Evolutionary conservation across 2,888 invertebrate species (phyloP).

Genomic region (Melinaea marsaeus): DNA sequence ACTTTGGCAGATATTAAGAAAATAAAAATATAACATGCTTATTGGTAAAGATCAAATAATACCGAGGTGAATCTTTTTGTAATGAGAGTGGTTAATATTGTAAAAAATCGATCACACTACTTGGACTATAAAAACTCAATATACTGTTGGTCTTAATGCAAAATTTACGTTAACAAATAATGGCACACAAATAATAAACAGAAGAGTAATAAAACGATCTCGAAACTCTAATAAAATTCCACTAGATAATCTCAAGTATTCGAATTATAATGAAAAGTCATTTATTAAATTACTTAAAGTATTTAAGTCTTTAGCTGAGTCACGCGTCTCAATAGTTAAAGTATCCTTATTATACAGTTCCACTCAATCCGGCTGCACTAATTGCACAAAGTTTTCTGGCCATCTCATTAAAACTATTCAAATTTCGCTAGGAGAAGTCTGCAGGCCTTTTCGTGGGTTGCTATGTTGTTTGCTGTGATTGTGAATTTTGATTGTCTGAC

Average conservation of each 20-base stretch:
- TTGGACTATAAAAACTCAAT: too few relatives aligned
- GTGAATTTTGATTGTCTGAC: neutral
- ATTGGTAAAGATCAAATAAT: too few relatives aligned
- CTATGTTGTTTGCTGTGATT: neutral
- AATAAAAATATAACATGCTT: too few relatives aligned
- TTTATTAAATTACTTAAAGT: constrained; percentile 21
- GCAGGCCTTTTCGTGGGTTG: constrained; percentile 28
- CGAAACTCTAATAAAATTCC: too few relatives aligned
- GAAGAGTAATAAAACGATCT: too few relatives aligned
- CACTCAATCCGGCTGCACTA: constrained; percentile 40
- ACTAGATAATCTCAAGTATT: neutral
- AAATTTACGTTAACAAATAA: too few relatives aligned
- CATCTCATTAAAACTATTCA: constrained; percentile 57
- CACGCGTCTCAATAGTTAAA: constrained; percentile 40
- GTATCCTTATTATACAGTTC: constrained; percentile 39
- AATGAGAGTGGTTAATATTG: too few relatives aligned
- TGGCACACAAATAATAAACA: too few relatives aligned
- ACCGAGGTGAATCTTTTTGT: too few relatives aligned
- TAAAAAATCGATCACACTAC: too few relatives aligned
- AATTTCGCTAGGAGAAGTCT: constrained; percentile 36
- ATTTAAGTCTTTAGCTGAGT: constrained; percentile 19
- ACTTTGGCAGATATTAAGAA: too few relatives aligned
- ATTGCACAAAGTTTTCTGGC: constrained; percentile 54
- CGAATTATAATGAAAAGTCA: constrained; percentile 13
- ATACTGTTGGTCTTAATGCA: too few relatives aligned